Percentiles rank a stretch among this genome's conserved stretches.
These are phyloP conservation scores for Chiroxiphia lanceolata DNA, from an alignment of 2,797 vertebrate species.

Conservation along the genomic window DNA sequence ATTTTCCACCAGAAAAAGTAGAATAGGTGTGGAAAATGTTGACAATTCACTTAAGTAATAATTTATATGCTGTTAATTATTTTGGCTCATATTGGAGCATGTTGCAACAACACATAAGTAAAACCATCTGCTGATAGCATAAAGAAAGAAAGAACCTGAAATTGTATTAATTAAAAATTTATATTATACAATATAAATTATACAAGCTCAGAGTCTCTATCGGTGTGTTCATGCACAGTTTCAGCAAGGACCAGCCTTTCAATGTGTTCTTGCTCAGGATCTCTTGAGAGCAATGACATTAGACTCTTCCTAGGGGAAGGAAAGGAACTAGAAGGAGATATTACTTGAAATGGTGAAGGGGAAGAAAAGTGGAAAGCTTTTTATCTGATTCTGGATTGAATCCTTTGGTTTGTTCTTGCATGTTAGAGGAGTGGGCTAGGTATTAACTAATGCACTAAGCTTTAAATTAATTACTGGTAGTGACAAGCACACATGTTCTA, in stretches of 20 bases:
- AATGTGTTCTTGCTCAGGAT: neutral
- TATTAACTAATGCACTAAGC: neutral
- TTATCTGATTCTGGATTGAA: neutral
- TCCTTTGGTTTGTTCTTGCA: neutral
- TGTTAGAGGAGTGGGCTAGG: neutral
- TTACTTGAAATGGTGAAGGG: neutral
- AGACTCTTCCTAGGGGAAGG: neutral
- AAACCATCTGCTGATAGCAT: slow-evolving; percentile 61
- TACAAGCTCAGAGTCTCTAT: neutral
- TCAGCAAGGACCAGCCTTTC: neutral
- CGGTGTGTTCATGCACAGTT: neutral
- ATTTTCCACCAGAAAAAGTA: slow-evolving; percentile 43
- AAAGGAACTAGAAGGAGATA: neutral
- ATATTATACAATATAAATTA: too few relatives aligned
- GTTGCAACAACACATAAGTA: slow-evolving; percentile 57
- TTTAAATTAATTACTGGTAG: neutral
- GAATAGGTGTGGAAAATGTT: slow-evolving; percentile 25
- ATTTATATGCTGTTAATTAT: slow-evolving; percentile 73
- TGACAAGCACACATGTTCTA: neutral
- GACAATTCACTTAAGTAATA: slow-evolving; percentile 65
- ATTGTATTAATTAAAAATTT: slow-evolving; percentile 53
- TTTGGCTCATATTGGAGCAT: slow-evolving; percentile 53
- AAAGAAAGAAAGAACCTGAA: slow-evolving; percentile 52
- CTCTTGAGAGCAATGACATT: neutral
- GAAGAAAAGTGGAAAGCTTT: neutral